phyloP scores from a whole-genome alignment of 2,797 vertebrate species.

The Bucorvus abyssinicus region DNA sequence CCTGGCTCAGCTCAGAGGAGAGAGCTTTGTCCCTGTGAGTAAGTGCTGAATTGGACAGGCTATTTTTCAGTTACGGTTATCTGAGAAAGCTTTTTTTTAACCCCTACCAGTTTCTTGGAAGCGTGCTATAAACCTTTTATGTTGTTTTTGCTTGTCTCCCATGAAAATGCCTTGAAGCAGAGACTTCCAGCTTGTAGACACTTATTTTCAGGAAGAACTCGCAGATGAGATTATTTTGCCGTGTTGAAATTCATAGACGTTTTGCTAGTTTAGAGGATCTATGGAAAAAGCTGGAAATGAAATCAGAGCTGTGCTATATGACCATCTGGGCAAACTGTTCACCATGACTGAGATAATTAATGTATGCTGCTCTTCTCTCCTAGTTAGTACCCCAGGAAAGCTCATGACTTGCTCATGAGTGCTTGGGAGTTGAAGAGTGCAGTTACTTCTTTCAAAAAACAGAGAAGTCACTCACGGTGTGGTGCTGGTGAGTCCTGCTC shows the following conservation, averaged over 20 bases:
- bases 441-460: neutral
- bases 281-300: neutral
- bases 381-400: neutral
- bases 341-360: neutral
- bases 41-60: neutral
- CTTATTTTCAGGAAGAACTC: neutral
- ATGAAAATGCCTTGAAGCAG: neutral
- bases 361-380: neutral
- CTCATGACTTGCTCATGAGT: neutral
- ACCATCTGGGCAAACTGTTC: neutral
- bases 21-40: neutral
- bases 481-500: neutral
- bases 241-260: neutral
- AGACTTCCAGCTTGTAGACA: neutral
- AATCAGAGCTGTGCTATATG: neutral
- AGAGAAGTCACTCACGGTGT: neutral
- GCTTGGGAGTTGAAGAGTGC: neutral
- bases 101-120: neutral
- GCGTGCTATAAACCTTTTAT: neutral
- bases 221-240: neutral
- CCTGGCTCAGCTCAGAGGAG: neutral
- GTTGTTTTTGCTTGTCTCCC: neutral
- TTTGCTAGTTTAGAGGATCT: neutral
- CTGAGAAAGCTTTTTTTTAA: neutral
- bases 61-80: neutral